phyloP scores from a whole-genome alignment of 2,888 invertebrate species.

The Meganola albula region DNA sequence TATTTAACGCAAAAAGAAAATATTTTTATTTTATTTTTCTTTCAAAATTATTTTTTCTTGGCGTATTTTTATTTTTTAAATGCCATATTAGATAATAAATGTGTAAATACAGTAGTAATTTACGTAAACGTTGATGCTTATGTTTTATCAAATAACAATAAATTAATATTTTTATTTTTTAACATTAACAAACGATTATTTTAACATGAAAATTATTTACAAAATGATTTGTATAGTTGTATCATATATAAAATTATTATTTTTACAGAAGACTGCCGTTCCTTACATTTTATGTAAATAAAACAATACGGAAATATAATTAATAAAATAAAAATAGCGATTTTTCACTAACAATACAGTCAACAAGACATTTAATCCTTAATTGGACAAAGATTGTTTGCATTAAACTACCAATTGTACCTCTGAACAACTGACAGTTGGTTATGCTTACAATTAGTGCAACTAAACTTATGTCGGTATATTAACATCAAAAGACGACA shows the following conservation, averaged over 20 bases:
- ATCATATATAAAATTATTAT: conserved; percentile 59
- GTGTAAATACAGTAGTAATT: conserved; percentile 63
- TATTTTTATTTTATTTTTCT: conserved; percentile 32
- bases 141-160: conserved; percentile 40
- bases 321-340: conserved; percentile 60
- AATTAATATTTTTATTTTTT: conserved; percentile 30
- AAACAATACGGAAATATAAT: conserved; percentile 37
- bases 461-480: no score
- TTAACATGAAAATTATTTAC: conserved; percentile 56
- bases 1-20: conserved; percentile 43
- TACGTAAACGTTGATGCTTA: conserved; percentile 60
- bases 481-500: conserved; percentile 36
- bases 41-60: conserved; percentile 35
- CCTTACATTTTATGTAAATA: conserved; percentile 57
- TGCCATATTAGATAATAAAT: conserved; percentile 72
- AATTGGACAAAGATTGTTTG: conserved; percentile 35
- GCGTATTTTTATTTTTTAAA: conserved; percentile 57
- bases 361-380: conserved; percentile 35
- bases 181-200: conserved; percentile 49
- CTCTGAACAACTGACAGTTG: no score
- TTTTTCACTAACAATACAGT: conserved; percentile 56
- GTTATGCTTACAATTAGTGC: no score
- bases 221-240: conserved; percentile 51
- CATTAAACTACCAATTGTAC: no score
- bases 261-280: conserved; percentile 73